Evolutionary conservation across 2,797 vertebrate species (phyloP).

Genomic region (Artibeus jamaicensis): DNA sequence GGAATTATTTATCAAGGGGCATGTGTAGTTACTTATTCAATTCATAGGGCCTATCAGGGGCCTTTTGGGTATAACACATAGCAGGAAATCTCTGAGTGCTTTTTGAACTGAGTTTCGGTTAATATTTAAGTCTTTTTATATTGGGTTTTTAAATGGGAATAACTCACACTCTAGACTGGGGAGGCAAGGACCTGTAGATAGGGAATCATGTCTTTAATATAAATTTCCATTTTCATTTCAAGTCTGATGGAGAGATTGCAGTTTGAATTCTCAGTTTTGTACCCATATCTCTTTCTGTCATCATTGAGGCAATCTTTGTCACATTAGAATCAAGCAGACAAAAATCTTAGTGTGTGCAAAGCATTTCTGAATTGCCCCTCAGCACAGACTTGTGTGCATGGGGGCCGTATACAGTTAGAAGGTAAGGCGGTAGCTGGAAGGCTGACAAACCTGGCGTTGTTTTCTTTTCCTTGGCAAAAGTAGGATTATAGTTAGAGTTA

Average conservation of each 20-base stretch:
- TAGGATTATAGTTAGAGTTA: neutral
- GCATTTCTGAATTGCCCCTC: neutral
- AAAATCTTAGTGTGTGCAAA: neutral
- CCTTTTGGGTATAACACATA: neutral
- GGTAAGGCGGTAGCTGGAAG: neutral
- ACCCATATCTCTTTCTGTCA: neutral
- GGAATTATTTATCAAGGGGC: neutral
- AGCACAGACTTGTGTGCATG: neutral
- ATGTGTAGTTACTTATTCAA: neutral
- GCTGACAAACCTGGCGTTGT: accelerated
- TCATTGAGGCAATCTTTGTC: neutral
- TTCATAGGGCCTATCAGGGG: neutral
- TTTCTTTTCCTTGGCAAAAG: neutral
- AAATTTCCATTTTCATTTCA: neutral
- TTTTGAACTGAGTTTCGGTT: neutral
- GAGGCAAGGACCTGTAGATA: neutral
- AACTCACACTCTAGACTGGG: neutral
- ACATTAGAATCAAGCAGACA: neutral
- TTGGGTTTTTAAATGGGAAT: neutral
- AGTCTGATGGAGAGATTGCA: neutral
- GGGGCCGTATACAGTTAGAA: accelerated
- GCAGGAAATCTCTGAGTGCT: neutral
- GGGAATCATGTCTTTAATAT: neutral
- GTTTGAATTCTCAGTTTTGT: neutral
- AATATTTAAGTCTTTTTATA: neutral